phyloP scores from a whole-genome alignment of 2,888 invertebrate genomes.

The Muschampia plurimacula region DNA sequence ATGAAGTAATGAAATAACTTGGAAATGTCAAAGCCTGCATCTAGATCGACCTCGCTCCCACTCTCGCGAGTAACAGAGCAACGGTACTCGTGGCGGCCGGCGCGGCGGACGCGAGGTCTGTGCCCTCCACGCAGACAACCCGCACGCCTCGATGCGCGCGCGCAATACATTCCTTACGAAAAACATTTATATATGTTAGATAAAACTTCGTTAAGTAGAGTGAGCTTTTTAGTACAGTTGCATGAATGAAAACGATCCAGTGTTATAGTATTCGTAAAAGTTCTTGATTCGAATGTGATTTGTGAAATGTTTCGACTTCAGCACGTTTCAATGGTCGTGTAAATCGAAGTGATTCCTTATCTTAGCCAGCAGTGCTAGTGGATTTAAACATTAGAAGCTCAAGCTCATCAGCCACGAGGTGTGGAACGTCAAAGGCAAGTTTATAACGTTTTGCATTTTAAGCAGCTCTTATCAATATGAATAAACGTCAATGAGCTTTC shows the following conservation, averaged over 20 bases:
- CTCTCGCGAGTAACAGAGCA: conserved; percentile 75
- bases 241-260: background rate
- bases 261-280: background rate
- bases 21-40: conserved; percentile 75
- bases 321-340: conserved; percentile 36
- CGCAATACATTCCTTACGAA: conserved; percentile 41
- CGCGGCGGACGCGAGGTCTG: conserved; percentile 71
- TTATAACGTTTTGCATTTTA: conserved; percentile 58
- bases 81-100: conserved; percentile 75
- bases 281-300: conserved; percentile 32
- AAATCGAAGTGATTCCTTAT: conserved; percentile 65
- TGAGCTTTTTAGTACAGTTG: conserved; percentile 4
- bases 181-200: background rate
- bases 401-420: conserved; percentile 34
- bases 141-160: conserved; percentile 62
- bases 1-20: conserved; percentile 74
- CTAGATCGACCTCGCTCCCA: conserved; percentile 72
- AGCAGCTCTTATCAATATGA: conserved; percentile 65
- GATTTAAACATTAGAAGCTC: conserved; percentile 40
- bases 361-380: conserved; percentile 58
- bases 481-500: conserved; percentile 46
- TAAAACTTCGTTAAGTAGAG: background rate
- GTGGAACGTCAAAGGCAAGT: conserved; percentile 63
- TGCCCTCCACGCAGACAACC: conserved; percentile 66
- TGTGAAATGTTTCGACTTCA: conserved; percentile 58